Evolutionary conservation across 1,140 invertebrate species (phyloP).

Genomic region (Colletes latitarsis): DNA sequence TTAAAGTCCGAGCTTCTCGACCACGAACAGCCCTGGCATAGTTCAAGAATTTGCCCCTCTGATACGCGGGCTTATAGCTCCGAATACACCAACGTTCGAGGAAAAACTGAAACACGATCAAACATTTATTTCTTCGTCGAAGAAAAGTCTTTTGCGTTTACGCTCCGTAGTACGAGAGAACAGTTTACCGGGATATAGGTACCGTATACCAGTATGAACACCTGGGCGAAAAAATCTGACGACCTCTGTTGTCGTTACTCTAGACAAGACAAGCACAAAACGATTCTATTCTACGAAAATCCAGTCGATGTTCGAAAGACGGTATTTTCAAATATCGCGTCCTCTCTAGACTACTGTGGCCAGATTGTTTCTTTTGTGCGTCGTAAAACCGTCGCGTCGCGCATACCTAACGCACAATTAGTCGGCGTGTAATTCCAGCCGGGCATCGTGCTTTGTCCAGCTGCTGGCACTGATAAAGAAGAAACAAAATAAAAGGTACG

Average conservation of each 20-base stretch:
- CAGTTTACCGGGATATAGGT: no score
- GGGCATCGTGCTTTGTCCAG: conserved; percentile 34
- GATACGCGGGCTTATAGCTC: neutral
- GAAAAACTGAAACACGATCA: no score
- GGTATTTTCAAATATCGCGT: no score
- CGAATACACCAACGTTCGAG: neutral
- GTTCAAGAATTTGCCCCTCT: conserved; percentile 19
- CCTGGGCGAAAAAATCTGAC: no score
- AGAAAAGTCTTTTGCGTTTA: neutral
- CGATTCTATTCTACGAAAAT: no score
- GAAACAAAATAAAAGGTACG: conserved; percentile 10
- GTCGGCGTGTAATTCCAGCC: conserved; percentile 65
- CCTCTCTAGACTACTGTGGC: no score
- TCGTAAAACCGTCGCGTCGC: conserved; percentile 45
- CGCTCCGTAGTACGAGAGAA: no score
- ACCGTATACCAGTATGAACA: no score
- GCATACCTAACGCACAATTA: conserved; percentile 76
- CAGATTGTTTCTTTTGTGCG: no score
- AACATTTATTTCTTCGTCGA: neutral
- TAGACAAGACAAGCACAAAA: no score
- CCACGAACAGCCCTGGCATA: conserved; percentile 11
- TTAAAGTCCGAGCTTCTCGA: conserved; percentile 22
- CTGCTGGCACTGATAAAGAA: conserved; percentile 47
- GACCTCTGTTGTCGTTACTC: no score
- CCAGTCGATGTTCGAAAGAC: no score